Base-by-base conservation (phyloP, 1,140 invertebrate species). In the Monochamus saltuarius region DNA sequence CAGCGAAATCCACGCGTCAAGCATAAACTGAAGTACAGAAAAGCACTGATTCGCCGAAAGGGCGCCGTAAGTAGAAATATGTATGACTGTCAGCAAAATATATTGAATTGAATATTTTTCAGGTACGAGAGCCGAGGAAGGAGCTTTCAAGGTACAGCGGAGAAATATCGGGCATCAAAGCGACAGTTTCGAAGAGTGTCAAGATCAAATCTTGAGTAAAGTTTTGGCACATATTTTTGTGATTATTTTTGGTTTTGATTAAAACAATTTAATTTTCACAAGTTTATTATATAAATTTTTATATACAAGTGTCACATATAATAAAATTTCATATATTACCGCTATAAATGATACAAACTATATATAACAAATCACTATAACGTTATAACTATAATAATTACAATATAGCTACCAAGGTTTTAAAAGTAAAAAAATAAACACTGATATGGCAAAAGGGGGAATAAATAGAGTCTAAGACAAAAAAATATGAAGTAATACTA, bases 1-100 rank as follows among this genome's bases (percentile, higher is more conserved):
- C 84, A 88, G 66, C 84, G 92, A 64, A 98, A 98, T 85, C 95
- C 95, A 0, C 82, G 95, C 71, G 94, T 98, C 0, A 95, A 95
- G 75, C 89, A 97, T 76, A 89, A 90, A 66, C 88, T 89, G 60
- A 97, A 97, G 74, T 97, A 86, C 75, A 84, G 89, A 49, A 96
- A 95, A 78, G 95, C 95, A 0, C 85, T 89, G 62, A 92, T 95
- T 59, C 85, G 91, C 22, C 87, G 94, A 73, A 95, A 92, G 79
- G 92, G 93, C 75, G 92, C 93, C 62, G 87, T 89, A 75, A 73
- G 80, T 80, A 46, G 38, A 40, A 42, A 2, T 8, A n/a, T 47
- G 6, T n/a, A 0, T n/a, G 7, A 7, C 17, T 47, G n/a, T 7
- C 9, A 11, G 17, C 1, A 16, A 8, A 17, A 16, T 16, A 40